These are phyloP conservation scores for Solenopsis fugax DNA, from an alignment of 1,140 invertebrate species.

Conservation along the genomic window DNA sequence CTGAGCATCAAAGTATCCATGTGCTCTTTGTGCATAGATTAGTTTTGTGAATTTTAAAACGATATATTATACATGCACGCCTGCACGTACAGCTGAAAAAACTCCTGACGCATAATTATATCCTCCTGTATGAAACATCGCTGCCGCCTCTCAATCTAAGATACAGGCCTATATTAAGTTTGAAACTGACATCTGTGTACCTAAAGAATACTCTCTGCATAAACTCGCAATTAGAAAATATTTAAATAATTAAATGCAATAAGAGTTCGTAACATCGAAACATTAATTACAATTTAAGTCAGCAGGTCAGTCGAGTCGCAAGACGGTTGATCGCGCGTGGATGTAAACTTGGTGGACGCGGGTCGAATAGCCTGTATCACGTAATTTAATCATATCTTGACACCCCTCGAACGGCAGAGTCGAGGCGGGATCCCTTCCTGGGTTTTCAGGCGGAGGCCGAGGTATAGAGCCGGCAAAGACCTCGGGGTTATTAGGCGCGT, in stretches of 20 bases:
- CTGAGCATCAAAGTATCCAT: constrained; percentile 13
- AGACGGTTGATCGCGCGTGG: neutral
- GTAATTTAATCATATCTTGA: constrained; percentile 71
- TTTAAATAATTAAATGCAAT: neutral
- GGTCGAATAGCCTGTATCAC: constrained; percentile 36
- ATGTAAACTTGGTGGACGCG: constrained; percentile 5
- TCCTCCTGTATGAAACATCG: constrained; percentile 1
- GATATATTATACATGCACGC: constrained; percentile 21
- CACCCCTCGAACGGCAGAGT: constrained; percentile 68
- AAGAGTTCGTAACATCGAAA: neutral
- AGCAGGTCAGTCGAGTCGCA: neutral
- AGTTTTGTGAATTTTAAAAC: constrained; percentile 38
- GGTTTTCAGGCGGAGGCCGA: constrained; percentile 55
- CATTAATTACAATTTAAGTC: neutral
- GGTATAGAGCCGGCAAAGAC: constrained; percentile 73
- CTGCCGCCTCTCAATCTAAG: neutral
- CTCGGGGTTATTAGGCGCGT: constrained; percentile 76
- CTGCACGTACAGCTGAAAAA: neutral
- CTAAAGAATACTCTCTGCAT: neutral
- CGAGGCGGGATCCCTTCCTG: constrained; percentile 57
- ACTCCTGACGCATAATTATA: constrained; percentile 13
- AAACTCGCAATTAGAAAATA: neutral
- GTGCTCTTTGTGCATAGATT: neutral
- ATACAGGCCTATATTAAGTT: neutral
- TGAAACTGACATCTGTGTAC: neutral